Base-by-base conservation (phyloP, 2,888 invertebrate genomes). In the Seira sanloemensis region DNA sequence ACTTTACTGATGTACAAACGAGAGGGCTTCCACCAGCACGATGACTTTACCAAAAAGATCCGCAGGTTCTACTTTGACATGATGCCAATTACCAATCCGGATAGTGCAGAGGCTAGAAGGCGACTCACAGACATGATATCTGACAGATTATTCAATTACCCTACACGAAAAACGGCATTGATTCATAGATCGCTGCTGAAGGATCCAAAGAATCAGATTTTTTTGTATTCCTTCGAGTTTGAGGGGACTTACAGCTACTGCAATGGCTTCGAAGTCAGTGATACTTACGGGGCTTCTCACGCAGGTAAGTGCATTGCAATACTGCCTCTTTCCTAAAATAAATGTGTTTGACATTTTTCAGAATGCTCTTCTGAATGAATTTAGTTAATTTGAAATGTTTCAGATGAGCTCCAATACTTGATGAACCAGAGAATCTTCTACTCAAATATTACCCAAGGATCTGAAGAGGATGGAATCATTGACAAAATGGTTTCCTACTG, bases 71-170 rank as follows among this genome's bases (percentile, higher is more conserved):
- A 88, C 66, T 84, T 88, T 24, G 78, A 79, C 27, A 5, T 2
- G 24, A 73, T 50, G n/a, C 65, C 74, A 0, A 73, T 84, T 71
- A 66, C 73, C 23, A 18, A 46, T 4, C 65, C 73, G 2, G 73
- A 80, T 9, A 76, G 75, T 2, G 54, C 23, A 19, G 86, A 84
- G 62, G 74, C 81, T 0, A 27, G 86, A 16, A 62, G 85, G 23
- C 75, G 68, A 12, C 65, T 87, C 25, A 86, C 86, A 0, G 76
- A 88, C 62, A 46, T 93, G 72, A 92, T 92, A 62, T 90, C 92
- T 2, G 93, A 93, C 88, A 90, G 93, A 58, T 91, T 91, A 0
- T 93, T 93, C 87, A 90, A 91, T 58, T 82, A 85, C 23, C 86
- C 87, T 0, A 37, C 27, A 0, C 50, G 84, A 37, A 78, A 25